Evolutionary conservation across 1,140 invertebrate genomes (phyloP).

Genomic region (Tetramorium alpestre): DNA sequence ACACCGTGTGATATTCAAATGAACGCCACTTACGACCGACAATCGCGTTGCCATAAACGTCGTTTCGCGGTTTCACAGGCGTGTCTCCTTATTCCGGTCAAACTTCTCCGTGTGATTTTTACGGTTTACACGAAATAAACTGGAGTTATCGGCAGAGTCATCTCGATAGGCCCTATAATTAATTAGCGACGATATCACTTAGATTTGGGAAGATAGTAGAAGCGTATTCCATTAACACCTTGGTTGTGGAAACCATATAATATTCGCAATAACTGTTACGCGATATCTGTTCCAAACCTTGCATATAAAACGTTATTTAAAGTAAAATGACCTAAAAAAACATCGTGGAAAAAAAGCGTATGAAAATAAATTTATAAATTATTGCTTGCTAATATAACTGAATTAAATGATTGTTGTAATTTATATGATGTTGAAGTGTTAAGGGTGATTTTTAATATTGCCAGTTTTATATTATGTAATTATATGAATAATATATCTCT

Average conservation of each 20-base stretch:
- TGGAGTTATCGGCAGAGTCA: slow-evolving; percentile 9
- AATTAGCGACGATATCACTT: slow-evolving; percentile 40
- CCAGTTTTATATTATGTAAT: not conserved
- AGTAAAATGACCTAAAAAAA: not conserved
- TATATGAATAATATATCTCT: not conserved
- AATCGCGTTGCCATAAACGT: slow-evolving; percentile 70
- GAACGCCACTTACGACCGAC: slow-evolving; percentile 63
- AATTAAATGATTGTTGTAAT: not conserved
- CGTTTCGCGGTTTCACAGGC: slow-evolving; percentile 66
- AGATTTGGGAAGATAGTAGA: slow-evolving; percentile 8
- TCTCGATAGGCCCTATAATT: slow-evolving; percentile 21
- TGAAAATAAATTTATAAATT: not conserved
- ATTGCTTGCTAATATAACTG: not conserved
- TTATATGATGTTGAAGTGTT: not conserved
- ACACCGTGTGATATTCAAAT: slow-evolving; percentile 77
- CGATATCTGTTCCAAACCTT: not conserved
- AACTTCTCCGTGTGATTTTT: slow-evolving; percentile 28
- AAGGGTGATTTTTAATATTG: not conserved
- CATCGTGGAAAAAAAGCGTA: not conserved
- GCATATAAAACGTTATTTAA: not conserved
- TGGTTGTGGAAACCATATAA: not conserved
- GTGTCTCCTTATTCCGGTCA: slow-evolving; percentile 62
- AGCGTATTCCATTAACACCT: slow-evolving; percentile 47
- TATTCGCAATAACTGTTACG: not conserved
- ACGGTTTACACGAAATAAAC: slow-evolving; percentile 38